Conservation (phyloP, 2,113 vertebrate species). For the Lagopus muta region DNA sequence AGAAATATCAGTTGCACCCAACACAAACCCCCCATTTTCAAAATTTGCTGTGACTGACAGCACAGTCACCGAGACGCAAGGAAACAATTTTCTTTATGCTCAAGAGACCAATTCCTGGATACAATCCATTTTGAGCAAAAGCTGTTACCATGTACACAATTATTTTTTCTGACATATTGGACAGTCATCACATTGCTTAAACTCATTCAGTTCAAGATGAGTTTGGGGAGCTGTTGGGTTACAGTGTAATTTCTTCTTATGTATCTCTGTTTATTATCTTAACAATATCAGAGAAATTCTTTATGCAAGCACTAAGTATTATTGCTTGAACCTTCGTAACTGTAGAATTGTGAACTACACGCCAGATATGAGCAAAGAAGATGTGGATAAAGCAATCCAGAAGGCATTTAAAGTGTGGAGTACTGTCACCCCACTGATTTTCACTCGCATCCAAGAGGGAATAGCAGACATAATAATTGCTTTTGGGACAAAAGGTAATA, state of each 20-base stretch:
- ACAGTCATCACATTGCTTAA: not conserved
- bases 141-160: accelerated
- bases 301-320: not conserved
- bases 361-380: conserved; percentile 75
- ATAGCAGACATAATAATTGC: conserved; percentile 80
- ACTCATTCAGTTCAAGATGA: not conserved
- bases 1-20: not conserved
- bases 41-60: not conserved
- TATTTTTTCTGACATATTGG: not conserved
- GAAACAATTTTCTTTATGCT: not conserved
- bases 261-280: not conserved
- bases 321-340: conserved; percentile 3
- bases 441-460: conserved; percentile 70
- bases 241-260: not conserved
- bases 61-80: not conserved
- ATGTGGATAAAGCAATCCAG: conserved; percentile 76
- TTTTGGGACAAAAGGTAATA: conserved; percentile 79
- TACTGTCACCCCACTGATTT: conserved; percentile 72
- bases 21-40: not conserved
- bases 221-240: not conserved
- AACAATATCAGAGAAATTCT: not conserved
- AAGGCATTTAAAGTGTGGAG: conserved; percentile 79
- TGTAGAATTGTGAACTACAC: conserved; percentile 80
- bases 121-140: not conserved
- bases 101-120: not conserved